phyloP scores from a whole-genome alignment of 2,888 invertebrate species.

The Scelioninae gen. 2 region DNA sequence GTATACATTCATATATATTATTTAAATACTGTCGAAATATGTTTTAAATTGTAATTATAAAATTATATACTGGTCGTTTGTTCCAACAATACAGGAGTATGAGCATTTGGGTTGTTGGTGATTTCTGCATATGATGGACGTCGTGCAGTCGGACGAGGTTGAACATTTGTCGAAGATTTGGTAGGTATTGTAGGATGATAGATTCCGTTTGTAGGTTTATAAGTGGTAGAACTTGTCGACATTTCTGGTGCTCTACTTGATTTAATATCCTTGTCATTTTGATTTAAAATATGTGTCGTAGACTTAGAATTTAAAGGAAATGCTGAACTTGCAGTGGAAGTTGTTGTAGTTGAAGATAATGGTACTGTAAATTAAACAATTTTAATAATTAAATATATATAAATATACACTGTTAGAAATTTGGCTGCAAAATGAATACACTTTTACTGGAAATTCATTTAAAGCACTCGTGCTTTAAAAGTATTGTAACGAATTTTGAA shows the following conservation, averaged over 20 bases:
- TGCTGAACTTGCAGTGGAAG: no score
- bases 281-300: background rate
- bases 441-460: no score
- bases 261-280: conserved; percentile 21
- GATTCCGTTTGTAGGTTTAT: background rate
- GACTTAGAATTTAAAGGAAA: conserved; percentile 2
- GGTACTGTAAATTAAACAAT: no score
- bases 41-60: background rate
- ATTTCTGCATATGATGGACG: conserved; percentile 50
- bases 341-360: no score
- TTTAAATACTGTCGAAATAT: background rate
- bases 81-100: background rate
- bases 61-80: conserved; percentile 24
- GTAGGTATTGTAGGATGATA: conserved; percentile 35
- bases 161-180: conserved; percentile 8
- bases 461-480: no score
- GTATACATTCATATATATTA: no score
- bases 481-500: no score
- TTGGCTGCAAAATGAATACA: no score
- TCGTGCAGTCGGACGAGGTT: conserved; percentile 17
- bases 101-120: conserved; percentile 14
- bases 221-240: conserved; percentile 45
- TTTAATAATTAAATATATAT: no score
- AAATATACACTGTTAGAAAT: no score
- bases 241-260: conserved; percentile 59